A percentile compares a stretch with the other conserved stretches of the same genome.
Conservation (phyloP, 2,113 vertebrate genomes). For the Poecilia latipinna region DNA sequence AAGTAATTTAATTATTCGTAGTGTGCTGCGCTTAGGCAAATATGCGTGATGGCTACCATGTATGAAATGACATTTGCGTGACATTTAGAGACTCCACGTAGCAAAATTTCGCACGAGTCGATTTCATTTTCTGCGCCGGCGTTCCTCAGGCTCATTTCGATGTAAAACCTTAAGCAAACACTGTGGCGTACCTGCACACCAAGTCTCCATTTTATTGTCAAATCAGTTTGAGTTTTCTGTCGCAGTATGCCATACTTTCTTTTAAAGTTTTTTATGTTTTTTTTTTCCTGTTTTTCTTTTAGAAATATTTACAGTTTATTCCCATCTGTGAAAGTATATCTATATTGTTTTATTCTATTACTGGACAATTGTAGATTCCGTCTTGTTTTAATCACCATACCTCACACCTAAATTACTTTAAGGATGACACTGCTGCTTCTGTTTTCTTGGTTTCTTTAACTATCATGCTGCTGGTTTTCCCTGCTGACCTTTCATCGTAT, state of each 20-base stretch:
- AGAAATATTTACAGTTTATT: constrained; percentile 35
- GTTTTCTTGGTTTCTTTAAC: constrained; percentile 2
- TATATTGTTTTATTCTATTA: neutral
- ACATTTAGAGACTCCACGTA: neutral
- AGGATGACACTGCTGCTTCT: constrained; percentile 9
- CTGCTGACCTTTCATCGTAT: constrained; percentile 22
- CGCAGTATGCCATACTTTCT: constrained; percentile 17
- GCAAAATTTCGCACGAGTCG: constrained; percentile 3
- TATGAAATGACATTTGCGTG: neutral
- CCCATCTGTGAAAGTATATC: neutral
- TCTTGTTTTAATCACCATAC: constrained; percentile 7
- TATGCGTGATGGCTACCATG: neutral
- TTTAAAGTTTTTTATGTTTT: too few relatives aligned
- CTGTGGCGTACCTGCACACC: constrained; percentile 42
- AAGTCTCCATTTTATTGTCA: constrained; percentile 51
- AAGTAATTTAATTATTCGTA: neutral
- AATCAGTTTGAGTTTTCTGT: constrained; percentile 44
- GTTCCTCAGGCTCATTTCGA: constrained; percentile 55
- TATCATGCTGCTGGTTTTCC: neutral
- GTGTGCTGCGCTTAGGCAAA: neutral
- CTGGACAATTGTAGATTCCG: constrained; percentile 8
- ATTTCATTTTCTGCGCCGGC: constrained; percentile 41
- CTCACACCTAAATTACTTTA: neutral
- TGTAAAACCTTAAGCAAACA: constrained; percentile 68
- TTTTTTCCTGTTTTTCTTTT: too few relatives aligned